These are phyloP conservation scores for Eulimnadia texana DNA, from an alignment of 1,140 invertebrate genomes.

Conservation along the genomic window DNA sequence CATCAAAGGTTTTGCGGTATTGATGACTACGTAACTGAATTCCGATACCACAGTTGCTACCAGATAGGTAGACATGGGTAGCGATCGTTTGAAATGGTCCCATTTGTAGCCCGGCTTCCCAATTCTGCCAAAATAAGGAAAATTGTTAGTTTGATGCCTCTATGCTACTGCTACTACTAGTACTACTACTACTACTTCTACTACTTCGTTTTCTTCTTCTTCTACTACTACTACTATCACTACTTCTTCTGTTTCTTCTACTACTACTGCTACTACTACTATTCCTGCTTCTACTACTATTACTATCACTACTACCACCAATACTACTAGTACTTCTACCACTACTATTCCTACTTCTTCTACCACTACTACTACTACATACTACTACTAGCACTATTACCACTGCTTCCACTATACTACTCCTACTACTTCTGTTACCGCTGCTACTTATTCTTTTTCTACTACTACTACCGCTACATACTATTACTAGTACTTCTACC, in stretches of 20 bases:
- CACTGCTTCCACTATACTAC: not conserved
- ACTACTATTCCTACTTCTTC: not conserved
- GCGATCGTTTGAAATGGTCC: conserved; percentile 53
- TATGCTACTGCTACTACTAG: not conserved
- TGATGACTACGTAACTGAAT: conserved; percentile 41
- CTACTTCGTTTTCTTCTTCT: not conserved
- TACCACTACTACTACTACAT: not conserved
- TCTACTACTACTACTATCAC: not conserved
- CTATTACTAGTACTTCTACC: not conserved
- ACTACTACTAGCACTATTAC: not conserved
- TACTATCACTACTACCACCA: not conserved
- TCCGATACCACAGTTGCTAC: conserved; percentile 69
- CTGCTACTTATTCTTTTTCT: no score
- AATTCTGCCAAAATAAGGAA: conserved; percentile 31
- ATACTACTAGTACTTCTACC: not conserved
- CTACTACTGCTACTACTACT: not conserved
- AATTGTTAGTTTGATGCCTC: not conserved
- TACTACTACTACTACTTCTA: not conserved
- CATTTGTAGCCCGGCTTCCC: conserved; percentile 47
- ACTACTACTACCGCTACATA: not conserved
- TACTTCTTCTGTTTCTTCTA: not conserved
- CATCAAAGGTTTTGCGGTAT: conserved; percentile 41
- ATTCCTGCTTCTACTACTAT: not conserved
- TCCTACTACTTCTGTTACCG: not conserved
- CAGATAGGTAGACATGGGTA: conserved; percentile 75